Conservation (phyloP, 2,888 invertebrate species). For the Mellilla xanthometata region DNA sequence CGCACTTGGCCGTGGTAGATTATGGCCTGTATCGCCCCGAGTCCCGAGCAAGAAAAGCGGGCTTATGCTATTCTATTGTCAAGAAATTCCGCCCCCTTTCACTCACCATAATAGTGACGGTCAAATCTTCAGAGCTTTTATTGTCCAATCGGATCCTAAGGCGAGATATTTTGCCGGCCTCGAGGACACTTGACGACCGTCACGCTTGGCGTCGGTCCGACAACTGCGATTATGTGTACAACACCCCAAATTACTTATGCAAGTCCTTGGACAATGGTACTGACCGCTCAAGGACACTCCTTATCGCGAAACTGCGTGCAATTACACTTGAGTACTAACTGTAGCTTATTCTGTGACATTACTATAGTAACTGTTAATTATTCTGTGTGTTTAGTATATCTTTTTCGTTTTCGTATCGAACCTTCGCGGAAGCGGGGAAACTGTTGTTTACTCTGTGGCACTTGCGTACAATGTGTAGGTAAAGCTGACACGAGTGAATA, state of each 20-base stretch:
- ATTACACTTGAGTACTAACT: slow-evolving; percentile 47
- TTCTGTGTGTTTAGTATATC: not conserved
- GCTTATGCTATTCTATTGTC: too few species aligned
- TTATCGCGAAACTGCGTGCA: slow-evolving; percentile 67
- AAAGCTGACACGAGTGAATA: slow-evolving; percentile 35
- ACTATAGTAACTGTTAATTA: not conserved
- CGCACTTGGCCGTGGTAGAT: too few species aligned
- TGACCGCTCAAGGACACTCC: slow-evolving; percentile 70
- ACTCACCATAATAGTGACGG: slow-evolving; percentile 69
- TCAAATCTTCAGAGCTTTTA: slow-evolving; percentile 66
- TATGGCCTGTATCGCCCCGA: too few species aligned
- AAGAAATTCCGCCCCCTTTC: too few species aligned
- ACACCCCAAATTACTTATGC: slow-evolving; percentile 59
- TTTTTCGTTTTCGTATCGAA: slow-evolving; percentile 13
- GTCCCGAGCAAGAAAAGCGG: too few species aligned
- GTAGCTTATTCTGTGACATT: not conserved
- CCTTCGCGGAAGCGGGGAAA: slow-evolving; percentile 33
- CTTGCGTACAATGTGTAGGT: not conserved
- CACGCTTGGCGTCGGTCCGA: slow-evolving; percentile 47
- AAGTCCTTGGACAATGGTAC: slow-evolving; percentile 70
- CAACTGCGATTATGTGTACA: slow-evolving; percentile 64
- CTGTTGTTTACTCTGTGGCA: not conserved
- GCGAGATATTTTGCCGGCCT: slow-evolving; percentile 61
- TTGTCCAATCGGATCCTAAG: slow-evolving; percentile 64
- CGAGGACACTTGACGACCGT: slow-evolving; percentile 38